Conservation (phyloP, 1,140 invertebrate species). For the Chelonus insularis region DNA sequence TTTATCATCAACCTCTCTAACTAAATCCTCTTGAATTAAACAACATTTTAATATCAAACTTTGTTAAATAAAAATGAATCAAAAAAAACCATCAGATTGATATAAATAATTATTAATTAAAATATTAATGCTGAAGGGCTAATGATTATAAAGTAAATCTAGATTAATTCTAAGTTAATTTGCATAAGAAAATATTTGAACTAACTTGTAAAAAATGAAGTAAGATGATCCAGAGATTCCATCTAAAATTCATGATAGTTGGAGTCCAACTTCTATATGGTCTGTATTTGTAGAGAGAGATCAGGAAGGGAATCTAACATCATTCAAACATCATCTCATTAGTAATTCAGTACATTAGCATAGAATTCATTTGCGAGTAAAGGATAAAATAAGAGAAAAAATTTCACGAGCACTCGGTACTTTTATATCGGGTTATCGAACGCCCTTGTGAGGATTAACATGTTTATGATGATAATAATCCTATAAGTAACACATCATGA, state of each 20-base stretch:
- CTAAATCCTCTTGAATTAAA: too few relatives aligned
- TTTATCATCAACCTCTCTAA: too few relatives aligned
- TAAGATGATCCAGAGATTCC: neutral
- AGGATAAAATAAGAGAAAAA: neutral
- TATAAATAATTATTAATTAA: too few relatives aligned
- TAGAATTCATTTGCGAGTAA: neutral
- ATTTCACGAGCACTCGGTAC: neutral
- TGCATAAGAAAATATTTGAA: too few relatives aligned
- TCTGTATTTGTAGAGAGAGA: neutral
- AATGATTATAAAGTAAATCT: too few relatives aligned
- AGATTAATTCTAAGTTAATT: too few relatives aligned
- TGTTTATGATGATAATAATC: neutral
- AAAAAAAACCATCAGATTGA: too few relatives aligned
- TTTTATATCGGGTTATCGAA: neutral
- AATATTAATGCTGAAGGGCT: too few relatives aligned
- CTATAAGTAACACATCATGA: neutral
- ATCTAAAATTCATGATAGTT: neutral
- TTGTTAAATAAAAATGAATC: neutral
- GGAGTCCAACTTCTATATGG: neutral
- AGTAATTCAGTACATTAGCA: slow-evolving; percentile 8
- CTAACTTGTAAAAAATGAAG: too few relatives aligned
- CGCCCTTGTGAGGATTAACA: neutral
- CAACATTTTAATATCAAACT: too few relatives aligned
- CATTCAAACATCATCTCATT: slow-evolving; percentile 11
- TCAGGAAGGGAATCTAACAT: slow-evolving; percentile 9